phyloP scores from a whole-genome alignment of 2,113 vertebrate species.

The Microtus ochrogaster region DNA sequence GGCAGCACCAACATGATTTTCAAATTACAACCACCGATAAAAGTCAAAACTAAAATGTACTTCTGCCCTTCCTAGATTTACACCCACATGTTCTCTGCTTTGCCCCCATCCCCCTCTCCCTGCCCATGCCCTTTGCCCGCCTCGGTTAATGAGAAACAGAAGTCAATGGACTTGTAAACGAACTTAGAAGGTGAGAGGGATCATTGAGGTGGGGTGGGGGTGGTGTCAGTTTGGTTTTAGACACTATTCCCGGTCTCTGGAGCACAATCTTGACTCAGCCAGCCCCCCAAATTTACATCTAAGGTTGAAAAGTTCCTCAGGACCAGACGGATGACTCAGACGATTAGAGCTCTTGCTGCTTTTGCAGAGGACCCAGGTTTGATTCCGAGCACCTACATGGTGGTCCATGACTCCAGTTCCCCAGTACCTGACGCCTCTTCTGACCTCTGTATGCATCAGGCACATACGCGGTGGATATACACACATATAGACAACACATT shows the following conservation, averaged over 20 bases:
- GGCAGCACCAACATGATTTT: slow-evolving; percentile 43
- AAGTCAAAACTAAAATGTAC: not conserved
- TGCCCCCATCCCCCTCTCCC: not conserved
- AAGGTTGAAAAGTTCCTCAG: not conserved
- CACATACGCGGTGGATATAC: not conserved
- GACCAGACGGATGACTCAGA: too few species aligned
- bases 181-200: not conserved
- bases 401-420: not conserved
- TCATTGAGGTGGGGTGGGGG: not conserved
- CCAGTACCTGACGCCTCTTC: not conserved
- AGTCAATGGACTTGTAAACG: not conserved
- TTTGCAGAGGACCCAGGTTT: not conserved
- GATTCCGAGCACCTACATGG: not conserved
- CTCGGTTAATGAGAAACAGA: slow-evolving; percentile 34
- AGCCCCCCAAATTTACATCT: not conserved
- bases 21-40: not conserved
- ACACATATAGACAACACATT: not conserved
- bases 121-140: not conserved
- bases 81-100: rapidly evolving
- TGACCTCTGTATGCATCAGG: not conserved
- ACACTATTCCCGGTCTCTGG: not conserved
- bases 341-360: not conserved
- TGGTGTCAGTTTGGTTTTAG: not conserved
- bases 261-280: not conserved
- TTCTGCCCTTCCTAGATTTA: not conserved